A percentile compares a stretch with the other conserved stretches of the same genome.
phyloP scores from a whole-genome alignment of 2,113 vertebrate species.

The Hyaena hyaena region DNA sequence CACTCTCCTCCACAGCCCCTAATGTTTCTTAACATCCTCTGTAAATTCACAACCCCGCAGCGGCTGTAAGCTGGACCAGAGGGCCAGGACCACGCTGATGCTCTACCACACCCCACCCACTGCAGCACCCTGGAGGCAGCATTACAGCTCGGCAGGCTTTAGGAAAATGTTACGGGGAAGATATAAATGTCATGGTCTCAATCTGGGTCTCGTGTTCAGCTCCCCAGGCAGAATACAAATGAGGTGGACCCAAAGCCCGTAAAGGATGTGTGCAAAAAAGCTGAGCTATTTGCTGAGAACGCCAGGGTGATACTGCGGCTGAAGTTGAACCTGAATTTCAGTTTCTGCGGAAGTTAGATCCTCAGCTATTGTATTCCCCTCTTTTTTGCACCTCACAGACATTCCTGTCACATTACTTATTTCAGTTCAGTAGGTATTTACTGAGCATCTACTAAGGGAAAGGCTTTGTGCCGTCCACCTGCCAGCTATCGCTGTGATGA shows the following conservation, averaged over 20 bases:
- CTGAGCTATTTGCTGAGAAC: not conserved
- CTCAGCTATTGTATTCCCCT: rapidly evolving
- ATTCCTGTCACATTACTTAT: too few species aligned
- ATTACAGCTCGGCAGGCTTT: rapidly evolving
- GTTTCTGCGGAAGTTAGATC: not conserved
- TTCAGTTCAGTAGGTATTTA: not conserved
- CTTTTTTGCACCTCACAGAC: not conserved
- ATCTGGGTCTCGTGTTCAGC: not conserved
- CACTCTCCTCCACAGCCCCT: not conserved
- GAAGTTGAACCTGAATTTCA: not conserved
- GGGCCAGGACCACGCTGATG: rapidly evolving
- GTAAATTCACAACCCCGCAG: not conserved
- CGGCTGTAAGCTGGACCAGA: rapidly evolving
- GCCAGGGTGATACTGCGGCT: not conserved
- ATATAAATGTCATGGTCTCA: not conserved
- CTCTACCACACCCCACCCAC: not conserved
- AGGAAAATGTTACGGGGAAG: not conserved
- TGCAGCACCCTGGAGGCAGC: rapidly evolving
- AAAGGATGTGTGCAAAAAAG: not conserved
- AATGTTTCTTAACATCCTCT: not conserved
- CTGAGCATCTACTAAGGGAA: not conserved
- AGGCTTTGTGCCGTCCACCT: rapidly evolving
- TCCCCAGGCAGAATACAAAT: not conserved
- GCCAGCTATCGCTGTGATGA: not conserved
- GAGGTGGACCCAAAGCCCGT: not conserved